Conservation (phyloP, 2,888 invertebrate genomes). For the Opisthograptis luteolata region DNA sequence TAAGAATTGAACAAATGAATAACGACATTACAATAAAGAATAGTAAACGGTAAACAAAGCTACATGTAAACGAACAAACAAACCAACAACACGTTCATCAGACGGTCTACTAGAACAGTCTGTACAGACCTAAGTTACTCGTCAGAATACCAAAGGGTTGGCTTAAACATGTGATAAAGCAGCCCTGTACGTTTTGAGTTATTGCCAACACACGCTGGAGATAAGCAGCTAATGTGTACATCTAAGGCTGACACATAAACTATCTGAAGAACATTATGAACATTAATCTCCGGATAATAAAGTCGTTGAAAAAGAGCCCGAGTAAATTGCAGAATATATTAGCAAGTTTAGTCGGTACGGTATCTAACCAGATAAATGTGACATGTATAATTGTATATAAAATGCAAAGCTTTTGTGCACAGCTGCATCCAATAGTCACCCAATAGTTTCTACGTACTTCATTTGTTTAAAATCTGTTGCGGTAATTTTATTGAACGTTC, state of each 20-base stretch:
- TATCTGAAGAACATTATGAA: not conserved
- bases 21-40: too few relatives aligned
- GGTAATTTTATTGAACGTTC: too few relatives aligned
- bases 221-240: slow-evolving; percentile 23
- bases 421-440: too few relatives aligned
- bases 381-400: too few relatives aligned
- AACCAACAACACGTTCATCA: too few relatives aligned
- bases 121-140: not conserved
- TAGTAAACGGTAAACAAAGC: too few relatives aligned
- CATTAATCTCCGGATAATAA: slow-evolving; percentile 8
- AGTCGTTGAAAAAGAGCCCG: not conserved
- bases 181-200: slow-evolving; percentile 7
- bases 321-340: not conserved
- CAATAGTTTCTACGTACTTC: too few relatives aligned
- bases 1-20: too few relatives aligned
- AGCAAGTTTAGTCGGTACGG: not conserved
- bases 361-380: too few relatives aligned
- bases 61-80: too few relatives aligned
- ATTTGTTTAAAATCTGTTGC: too few relatives aligned
- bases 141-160: slow-evolving; percentile 9
- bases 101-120: not conserved
- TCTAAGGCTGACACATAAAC: slow-evolving; percentile 15
- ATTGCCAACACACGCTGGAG: slow-evolving; percentile 7
- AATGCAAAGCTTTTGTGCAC: too few relatives aligned
- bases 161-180: slow-evolving; percentile 18